A percentile compares a stretch with the other conserved stretches of the same genome.
Evolutionary conservation across 2,113 vertebrate genomes (phyloP).

Genomic region (Prunella himalayana): DNA sequence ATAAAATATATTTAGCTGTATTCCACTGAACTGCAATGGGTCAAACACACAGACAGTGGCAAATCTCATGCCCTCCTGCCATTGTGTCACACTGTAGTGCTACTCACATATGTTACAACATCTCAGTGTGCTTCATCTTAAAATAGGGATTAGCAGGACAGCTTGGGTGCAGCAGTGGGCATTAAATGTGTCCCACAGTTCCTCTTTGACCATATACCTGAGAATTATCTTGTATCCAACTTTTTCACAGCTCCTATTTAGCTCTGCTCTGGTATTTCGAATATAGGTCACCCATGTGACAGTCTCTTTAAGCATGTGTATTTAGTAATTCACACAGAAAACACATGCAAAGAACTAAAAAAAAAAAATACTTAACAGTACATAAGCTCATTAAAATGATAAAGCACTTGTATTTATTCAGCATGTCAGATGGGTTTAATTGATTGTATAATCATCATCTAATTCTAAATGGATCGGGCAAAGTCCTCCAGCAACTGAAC

Average conservation of each 20-base stretch:
- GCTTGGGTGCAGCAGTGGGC: background rate
- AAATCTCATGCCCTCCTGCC: background rate
- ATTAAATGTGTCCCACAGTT: background rate
- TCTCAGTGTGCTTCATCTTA: background rate
- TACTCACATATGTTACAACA: background rate
- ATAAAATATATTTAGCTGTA: background rate
- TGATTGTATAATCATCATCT: slow-evolving; percentile 58
- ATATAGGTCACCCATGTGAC: slow-evolving; percentile 30
- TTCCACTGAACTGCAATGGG: background rate
- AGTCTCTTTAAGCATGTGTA: slow-evolving; percentile 6
- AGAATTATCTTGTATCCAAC: background rate
- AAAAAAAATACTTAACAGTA: background rate
- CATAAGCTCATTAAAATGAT: slow-evolving; percentile 60
- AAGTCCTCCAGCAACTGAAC: slow-evolving; percentile 49
- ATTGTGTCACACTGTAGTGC: background rate
- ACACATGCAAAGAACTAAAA: slow-evolving; percentile 37
- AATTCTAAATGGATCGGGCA: slow-evolving; percentile 30
- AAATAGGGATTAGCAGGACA: background rate
- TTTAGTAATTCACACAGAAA: slow-evolving; percentile 31
- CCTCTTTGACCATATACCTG: background rate
- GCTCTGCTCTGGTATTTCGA: background rate
- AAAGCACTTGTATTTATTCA: slow-evolving; percentile 58
- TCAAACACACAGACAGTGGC: background rate
- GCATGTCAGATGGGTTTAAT: slow-evolving; percentile 64
- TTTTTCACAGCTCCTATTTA: background rate